A percentile compares a stretch with the other conserved stretches of the same genome.
Evolutionary conservation across 2,797 vertebrate genomes (phyloP).

Genomic region (Tolypeutes matacus): DNA sequence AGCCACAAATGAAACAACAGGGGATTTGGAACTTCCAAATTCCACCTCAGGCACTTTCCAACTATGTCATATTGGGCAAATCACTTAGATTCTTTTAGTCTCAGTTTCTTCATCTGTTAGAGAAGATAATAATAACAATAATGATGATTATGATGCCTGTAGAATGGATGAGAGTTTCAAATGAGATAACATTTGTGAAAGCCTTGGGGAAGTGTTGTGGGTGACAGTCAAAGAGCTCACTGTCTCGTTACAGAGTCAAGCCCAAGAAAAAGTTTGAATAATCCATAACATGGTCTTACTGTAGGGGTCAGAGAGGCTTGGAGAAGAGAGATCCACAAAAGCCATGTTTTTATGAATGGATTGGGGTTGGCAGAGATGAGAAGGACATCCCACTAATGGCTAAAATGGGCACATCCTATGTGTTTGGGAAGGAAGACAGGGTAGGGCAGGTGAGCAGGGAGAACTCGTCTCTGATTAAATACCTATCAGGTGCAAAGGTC

Average conservation of each 20-base stretch:
- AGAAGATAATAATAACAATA: background rate
- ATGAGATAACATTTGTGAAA: background rate
- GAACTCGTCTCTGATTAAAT: background rate
- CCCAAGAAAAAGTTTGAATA: background rate
- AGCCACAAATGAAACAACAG: constrained; percentile 1
- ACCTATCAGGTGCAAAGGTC: background rate
- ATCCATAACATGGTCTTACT: background rate
- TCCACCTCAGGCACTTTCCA: background rate
- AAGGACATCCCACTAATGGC: background rate
- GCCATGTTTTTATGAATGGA: background rate
- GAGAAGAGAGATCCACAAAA: background rate
- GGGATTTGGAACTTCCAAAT: constrained; percentile 23
- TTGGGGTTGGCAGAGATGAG: background rate
- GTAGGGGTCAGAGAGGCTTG: background rate
- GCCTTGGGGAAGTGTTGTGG: background rate
- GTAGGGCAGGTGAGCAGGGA: background rate
- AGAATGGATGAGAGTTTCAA: constrained; percentile 1
- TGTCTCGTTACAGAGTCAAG: background rate
- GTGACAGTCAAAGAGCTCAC: background rate
- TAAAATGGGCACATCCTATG: background rate
- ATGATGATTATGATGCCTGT: background rate
- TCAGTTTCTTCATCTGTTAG: background rate
- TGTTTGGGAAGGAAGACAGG: background rate
- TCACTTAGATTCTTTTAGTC: background rate
- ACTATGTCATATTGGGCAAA: background rate